A percentile compares a stretch with the other conserved stretches of the same genome.
Conservation (phyloP, 2,797 vertebrate species). For the Zenarchopterus dispar region DNA sequence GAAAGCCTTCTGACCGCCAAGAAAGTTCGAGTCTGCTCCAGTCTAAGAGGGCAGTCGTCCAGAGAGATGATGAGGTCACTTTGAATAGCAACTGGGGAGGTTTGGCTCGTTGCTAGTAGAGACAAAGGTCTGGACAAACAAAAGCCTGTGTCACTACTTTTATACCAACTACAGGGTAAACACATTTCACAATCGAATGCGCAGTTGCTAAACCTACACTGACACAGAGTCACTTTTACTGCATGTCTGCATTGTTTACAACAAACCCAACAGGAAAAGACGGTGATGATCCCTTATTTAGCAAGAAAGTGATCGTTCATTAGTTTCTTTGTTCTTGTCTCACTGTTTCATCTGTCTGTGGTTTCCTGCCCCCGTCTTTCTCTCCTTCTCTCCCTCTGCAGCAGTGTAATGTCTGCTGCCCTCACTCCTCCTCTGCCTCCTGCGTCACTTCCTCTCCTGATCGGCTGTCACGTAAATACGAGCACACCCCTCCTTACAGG, state of each 20-base stretch:
- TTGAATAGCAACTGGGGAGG: conserved; percentile 35
- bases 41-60: conserved; percentile 18
- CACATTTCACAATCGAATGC: conserved; percentile 65
- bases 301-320: conserved; percentile 40
- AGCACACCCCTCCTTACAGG: conserved; percentile 50
- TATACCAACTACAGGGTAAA: conserved; percentile 56
- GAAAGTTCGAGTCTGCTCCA: conserved; percentile 32
- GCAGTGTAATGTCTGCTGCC: conserved; percentile 69
- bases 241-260: conserved; percentile 39
- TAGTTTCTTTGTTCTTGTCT: conserved; percentile 42
- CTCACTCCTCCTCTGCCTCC: conserved; percentile 56
- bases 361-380: conserved; percentile 43
- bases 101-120: conserved; percentile 38
- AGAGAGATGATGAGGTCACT: conserved; percentile 48
- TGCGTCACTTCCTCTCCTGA: conserved; percentile 79
- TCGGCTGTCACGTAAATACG: conserved; percentile 73
- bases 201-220: conserved; percentile 28
- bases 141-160: conserved; percentile 59
- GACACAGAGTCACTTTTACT: conserved; percentile 44
- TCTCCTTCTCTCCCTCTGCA: conserved; percentile 49
- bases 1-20: conserved; percentile 37
- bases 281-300: conserved; percentile 6
- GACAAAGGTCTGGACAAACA: conserved; percentile 54
- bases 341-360: conserved; percentile 46
- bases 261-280: conserved; percentile 13